phyloP scores from a whole-genome alignment of 92 coral and sea anemone genomes.

The Epizoanthus stellaris region DNA sequence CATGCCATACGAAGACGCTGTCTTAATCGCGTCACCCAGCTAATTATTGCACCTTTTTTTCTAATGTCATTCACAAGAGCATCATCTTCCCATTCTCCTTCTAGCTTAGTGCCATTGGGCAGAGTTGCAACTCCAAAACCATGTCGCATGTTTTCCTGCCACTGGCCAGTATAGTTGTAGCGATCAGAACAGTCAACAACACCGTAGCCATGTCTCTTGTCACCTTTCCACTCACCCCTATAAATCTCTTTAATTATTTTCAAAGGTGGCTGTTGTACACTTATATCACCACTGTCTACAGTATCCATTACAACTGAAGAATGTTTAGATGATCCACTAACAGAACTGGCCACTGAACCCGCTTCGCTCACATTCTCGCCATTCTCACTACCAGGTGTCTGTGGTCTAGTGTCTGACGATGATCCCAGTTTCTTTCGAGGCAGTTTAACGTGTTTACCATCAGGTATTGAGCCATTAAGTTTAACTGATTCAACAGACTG shows the following conservation, averaged over 20 bases:
- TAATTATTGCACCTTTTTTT: constrained; percentile 77
- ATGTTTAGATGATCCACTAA: constrained; percentile 73
- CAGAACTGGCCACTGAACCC: constrained; percentile 70
- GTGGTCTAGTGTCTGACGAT: constrained; percentile 38
- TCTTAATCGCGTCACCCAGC: constrained; percentile 83
- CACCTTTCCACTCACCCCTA: constrained; percentile 89
- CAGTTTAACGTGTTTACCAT: constrained; percentile 28
- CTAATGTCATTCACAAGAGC: constrained; percentile 60
- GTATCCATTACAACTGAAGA: constrained; percentile 49
- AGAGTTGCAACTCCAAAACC: constrained; percentile 79
- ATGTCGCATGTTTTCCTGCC: constrained; percentile 89
- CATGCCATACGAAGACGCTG: constrained; percentile 82
- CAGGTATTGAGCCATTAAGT: constrained; percentile 79
- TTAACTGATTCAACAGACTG: constrained; percentile 82
- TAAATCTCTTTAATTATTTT: constrained; percentile 73
- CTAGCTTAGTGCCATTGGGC: constrained; percentile 76
- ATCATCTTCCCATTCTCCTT: constrained; percentile 89
- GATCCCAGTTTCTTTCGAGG: constrained; percentile 41
- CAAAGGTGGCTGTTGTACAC: constrained; percentile 34
- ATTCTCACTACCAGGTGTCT: constrained; percentile 56
- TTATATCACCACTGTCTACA: not conserved
- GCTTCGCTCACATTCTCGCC: constrained; percentile 63
- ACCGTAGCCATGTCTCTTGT: constrained; percentile 91
- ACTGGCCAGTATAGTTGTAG: constrained; percentile 78
- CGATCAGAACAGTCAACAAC: constrained; percentile 73